Evolutionary conservation across 2,888 invertebrate species (phyloP).

Genomic region (Parnassius smintheus): DNA sequence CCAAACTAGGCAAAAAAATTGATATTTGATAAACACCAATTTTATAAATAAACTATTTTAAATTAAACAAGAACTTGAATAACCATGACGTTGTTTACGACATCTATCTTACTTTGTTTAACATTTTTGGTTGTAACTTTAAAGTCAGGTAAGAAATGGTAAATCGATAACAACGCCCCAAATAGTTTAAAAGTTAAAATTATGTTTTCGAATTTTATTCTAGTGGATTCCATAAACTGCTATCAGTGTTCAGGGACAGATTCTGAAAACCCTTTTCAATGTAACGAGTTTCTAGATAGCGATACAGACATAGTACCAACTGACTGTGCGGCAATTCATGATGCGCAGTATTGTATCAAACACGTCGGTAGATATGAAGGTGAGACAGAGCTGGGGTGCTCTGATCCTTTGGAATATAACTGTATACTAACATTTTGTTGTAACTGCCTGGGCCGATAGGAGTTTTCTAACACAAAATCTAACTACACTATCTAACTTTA

Average conservation of each 20-base stretch:
- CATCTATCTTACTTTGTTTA: slow-evolving; percentile 36
- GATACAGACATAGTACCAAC: slow-evolving; percentile 84
- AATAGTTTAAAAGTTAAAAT: slow-evolving; percentile 36
- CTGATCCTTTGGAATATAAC: slow-evolving; percentile 10
- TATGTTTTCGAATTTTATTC: slow-evolving; percentile 40
- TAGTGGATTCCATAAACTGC: slow-evolving; percentile 87
- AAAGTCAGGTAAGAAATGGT: slow-evolving; percentile 50
- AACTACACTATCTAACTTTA: no score
- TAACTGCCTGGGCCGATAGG: neutral
- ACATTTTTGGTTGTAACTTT: slow-evolving; percentile 41
- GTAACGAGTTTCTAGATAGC: slow-evolving; percentile 88
- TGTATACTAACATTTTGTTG: neutral
- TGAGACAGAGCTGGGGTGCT: slow-evolving; percentile 57
- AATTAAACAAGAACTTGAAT: neutral
- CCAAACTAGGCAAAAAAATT: no score
- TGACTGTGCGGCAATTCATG: slow-evolving; percentile 90
- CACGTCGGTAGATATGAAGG: slow-evolving; percentile 95
- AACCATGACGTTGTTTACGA: slow-evolving; percentile 37
- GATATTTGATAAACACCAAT: no score
- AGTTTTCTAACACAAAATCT: slow-evolving; percentile 1
- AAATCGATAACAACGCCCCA: slow-evolving; percentile 41
- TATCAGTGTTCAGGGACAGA: slow-evolving; percentile 95
- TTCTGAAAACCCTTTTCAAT: slow-evolving; percentile 88
- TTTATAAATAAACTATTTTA: neutral
- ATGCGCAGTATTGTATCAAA: slow-evolving; percentile 95